Evolutionary conservation across 2,888 invertebrate genomes (phyloP), one percentile per base, ranked within the genome.

Genomic region (Cerceris ruficornis): DNA sequence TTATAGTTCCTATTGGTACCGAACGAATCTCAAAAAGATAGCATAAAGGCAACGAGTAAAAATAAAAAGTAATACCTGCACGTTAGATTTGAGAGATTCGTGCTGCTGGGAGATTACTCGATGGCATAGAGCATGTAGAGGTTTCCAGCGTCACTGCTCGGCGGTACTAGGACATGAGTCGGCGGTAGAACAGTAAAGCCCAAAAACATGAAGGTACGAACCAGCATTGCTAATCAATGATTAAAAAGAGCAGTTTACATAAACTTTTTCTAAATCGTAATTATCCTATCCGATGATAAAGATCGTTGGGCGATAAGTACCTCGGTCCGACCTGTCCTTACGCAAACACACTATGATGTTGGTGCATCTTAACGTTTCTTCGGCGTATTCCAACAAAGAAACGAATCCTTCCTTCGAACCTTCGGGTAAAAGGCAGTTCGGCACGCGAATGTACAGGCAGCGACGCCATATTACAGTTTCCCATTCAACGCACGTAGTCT

Each of bases 171-270:
- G 70, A 95, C 95, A 82, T 98, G 96, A 86, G 95, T 96, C 58
- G 98, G 97, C 55, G 97, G 95, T 90, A 98, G 94, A 78, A 97
- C 95, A 84, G 96, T 95, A 94, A 99, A 99, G 77, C 99, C 99
- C 94, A 99, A 95, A 93, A 98, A 98, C 96, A 98, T 98, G 95
- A 99, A 99, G 49, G 98, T 98, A 88, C 98, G 96, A 83, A 99
- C 95, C 89, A 99, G 94, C 86, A 96, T 95, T 67, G 96, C 96
- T 95, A 93, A 46, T 92, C 80, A 77, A 66, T 74, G 82, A 82
- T 73, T 46, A 52, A 86, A 86, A 77, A 85, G 73, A 86, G 73
- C 13, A 79, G 69, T 86, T 87, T 86, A 86, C 77, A 74, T 52
- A 75, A 75, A 54, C 65, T 75, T 28, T 28, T 28, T 28, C 28